Evolutionary conservation across 2,797 vertebrate genomes (phyloP).

Genomic region (Gastrophryne carolinensis): DNA sequence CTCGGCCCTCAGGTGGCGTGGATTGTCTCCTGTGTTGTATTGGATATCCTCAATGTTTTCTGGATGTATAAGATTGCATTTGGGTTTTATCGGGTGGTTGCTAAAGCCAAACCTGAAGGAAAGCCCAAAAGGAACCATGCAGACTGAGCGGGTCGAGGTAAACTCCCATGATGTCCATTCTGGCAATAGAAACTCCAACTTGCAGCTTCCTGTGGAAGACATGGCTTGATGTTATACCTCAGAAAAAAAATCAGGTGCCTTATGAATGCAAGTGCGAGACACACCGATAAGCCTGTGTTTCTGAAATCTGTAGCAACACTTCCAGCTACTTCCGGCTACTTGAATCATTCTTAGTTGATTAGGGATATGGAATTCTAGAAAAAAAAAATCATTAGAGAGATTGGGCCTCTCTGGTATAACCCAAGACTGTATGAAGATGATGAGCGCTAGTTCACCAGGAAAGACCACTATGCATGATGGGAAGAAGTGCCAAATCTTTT

Average conservation of each 20-base stretch:
- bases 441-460: not conserved
- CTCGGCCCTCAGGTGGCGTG: conserved; percentile 78
- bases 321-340: not conserved
- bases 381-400: not conserved
- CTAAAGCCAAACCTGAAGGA: conserved; percentile 30
- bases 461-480: not conserved
- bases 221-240: not conserved
- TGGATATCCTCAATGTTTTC: conserved; percentile 75
- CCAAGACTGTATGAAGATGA: not conserved
- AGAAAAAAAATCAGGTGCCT: not conserved
- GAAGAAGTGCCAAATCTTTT: not conserved
- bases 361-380: not conserved
- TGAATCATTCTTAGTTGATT: not conserved
- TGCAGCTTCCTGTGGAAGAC: not conserved
- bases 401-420: not conserved
- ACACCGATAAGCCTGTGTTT: not conserved
- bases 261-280: too few species aligned
- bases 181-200: not conserved
- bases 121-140: conserved; percentile 37
- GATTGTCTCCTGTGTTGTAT: conserved; percentile 76
- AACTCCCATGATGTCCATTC: not conserved
- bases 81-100: conserved; percentile 76
- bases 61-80: conserved; percentile 79
- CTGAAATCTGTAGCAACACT: not conserved
- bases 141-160: not conserved